phyloP scores from a whole-genome alignment of 2,113 vertebrate species.

The Thunnus maccoyii region DNA sequence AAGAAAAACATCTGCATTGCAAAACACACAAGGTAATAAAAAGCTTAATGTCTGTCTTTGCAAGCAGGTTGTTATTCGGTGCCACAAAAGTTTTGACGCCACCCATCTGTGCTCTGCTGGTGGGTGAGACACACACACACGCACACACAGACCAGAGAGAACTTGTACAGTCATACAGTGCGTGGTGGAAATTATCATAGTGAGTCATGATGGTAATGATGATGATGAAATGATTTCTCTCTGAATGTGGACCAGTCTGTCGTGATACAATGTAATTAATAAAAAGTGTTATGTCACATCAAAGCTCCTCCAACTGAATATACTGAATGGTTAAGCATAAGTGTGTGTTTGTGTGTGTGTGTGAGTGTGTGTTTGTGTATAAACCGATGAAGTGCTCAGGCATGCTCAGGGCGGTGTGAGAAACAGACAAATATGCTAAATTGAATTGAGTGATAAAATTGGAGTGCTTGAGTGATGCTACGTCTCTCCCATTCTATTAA shows the following conservation, averaged over 20 bases:
- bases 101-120: conserved; percentile 42
- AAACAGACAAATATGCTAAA: conserved; percentile 48
- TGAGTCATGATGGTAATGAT: conserved; percentile 59
- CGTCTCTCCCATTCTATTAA: conserved; percentile 55
- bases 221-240: conserved; percentile 83
- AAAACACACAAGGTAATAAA: conserved; percentile 69
- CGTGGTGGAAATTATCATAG: conserved; percentile 51
- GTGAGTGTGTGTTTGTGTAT: conserved; percentile 16
- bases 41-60: conserved; percentile 56
- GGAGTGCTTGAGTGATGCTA: conserved; percentile 49
- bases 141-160: conserved; percentile 37
- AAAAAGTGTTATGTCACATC: conserved; percentile 93
- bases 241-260: conserved; percentile 92
- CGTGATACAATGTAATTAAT: conserved; percentile 97
- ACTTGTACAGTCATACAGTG: conserved; percentile 57
- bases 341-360: conserved; percentile 31
- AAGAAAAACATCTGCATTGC: conserved; percentile 46
- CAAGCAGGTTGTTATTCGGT: conserved; percentile 6
- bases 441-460: conserved; percentile 51
- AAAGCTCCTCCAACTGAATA: conserved; percentile 65
- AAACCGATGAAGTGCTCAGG: conserved; percentile 13
- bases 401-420: conserved; percentile 9
- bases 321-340: not conserved
- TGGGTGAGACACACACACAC: conserved; percentile 16
- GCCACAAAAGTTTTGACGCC: conserved; percentile 13